Base-by-base conservation (phyloP, 2,113 vertebrate genomes). In the Climacteris rufus region DNA sequence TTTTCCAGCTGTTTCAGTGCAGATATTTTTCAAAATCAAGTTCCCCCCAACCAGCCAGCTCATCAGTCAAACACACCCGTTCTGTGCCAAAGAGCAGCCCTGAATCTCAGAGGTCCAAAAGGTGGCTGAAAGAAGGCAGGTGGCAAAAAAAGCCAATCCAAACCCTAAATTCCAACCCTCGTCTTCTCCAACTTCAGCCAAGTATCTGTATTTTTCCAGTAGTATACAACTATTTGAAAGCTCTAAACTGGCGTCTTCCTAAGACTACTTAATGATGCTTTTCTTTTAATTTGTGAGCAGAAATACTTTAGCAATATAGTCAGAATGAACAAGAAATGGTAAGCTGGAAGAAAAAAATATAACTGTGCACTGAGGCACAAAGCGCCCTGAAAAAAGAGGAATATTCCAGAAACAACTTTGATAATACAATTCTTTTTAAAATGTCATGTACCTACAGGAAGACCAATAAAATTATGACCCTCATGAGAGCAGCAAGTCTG, bases 1-100 rank as follows among this genome's bases (percentile, higher is more conserved):
- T 47, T 95, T 90, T 92, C 76, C 88, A 97, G 94, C 54, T 94
- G 86, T 77, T 93, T 70, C 69, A 83, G 42, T 5, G 33, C 52
- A 89, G 23, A 25, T 6, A 39, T 24, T 39, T 91, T 63, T 57
- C 47, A 76, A 91, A 82, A 53, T 10, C 0, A 2, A 3, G 3
- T 5, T 82, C 27, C 30, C 15, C n/a, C 15, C 33, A 42, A 44
- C 6, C 49, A 78, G 61, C 10, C 52, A 84, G 54, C 31, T 78
- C 83, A 79, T 61, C 50, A 42, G 65, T 30, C 76, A 82, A 66
- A 80, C 30, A 56, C 40, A 75, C 7, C 28, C 8, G 0, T 30
- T 59, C 61, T 7, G 31, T 2, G 44, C 45, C 49, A 49, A 71
- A 71, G 37, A 56, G 24, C 72, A 75, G 77, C 57, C 27, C 77